Evolutionary conservation across 2,888 invertebrate genomes (phyloP), one percentile per base, ranked within the genome.

Genomic region (Lysandra bellargus): DNA sequence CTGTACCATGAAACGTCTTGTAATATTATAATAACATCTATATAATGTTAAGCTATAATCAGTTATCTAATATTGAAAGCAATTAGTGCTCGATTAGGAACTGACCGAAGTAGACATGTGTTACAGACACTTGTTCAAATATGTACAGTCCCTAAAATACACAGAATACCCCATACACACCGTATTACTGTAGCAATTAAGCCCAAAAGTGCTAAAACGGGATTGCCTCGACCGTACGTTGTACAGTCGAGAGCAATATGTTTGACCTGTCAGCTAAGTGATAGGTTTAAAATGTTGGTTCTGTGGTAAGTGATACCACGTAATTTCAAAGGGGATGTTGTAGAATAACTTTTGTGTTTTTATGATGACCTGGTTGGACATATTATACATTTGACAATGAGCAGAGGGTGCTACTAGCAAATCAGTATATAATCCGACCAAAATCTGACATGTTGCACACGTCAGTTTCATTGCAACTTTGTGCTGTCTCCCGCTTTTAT

Each of bases 231-330:
- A 23, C 61, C 14, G 33, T 69, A 69, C 69, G 37, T 69, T 69
- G 33, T 37, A 69, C 33, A 69, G 33, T 69, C 69, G 17, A 69
- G 69, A 33, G 69, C 69, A 69, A 69, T 30, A 64, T 69, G 69
- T 69, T 69, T 69, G 69, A 69, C 69, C 33, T 69, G 69, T 69
- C 69, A 69, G 69, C 12, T 69, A 69, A 69, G 69, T 69, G 69
- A 69, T 69, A 17, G 33, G 69, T 69, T 69, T 69, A 17, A 69
- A 69, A 69, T 69, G 69, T 69, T 69, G 69, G 14, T 37, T 69
- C 33, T 69, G 33, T 14, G 69, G 69, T 69, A 69, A 69, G 33
- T 69, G 69, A 69, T 37, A 33, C 4, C 2, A 37, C 12, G 17
- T 69, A 17, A 69, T 37, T 69, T 69, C 30, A 69, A 33, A 6